Base-by-base conservation (phyloP, 1,140 invertebrate species). In the Drosophila pectinifera region DNA sequence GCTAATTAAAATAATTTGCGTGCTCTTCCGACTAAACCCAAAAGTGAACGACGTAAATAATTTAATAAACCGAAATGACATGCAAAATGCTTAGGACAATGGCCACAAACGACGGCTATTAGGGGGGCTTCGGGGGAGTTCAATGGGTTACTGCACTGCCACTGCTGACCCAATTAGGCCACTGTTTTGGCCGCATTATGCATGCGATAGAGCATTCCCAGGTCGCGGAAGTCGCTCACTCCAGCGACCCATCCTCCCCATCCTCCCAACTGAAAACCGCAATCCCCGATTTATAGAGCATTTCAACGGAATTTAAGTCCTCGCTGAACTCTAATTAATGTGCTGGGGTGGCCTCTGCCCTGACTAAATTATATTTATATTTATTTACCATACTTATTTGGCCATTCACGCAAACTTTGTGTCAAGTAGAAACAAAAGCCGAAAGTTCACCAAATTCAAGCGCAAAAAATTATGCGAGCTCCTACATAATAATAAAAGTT, bases 21-120 rank as follows among this genome's bases (percentile, higher is more conserved):
- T 57, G 34, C 43, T 22, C 53, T 45, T 36, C 42, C 42, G 51
- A 75, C 70, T 63, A 80, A 63, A 58, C 57, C 51, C 28, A 43
- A 67, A 46, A 63, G 59, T 56, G 58, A 54, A 58, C 56, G 43
- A 69, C 67, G 46, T 77, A 73, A 89, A 89, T 88, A 89, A 88
- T 88, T 88, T 77, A 88, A 88, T 88, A 89, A 88, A 88, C 84
- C 76, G 68, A 83, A 72, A 80, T 89, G 62, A 64, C 63, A 78
- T 70, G 73, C 62, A 79, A 75, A 85, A 73, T 68, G 63, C 48
- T 58, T 41, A 57, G 46, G 39, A 61, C 56, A 72, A 70, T 43
- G 64, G 77, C 39, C 58, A 18, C 41, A 63, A 64, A 49, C 39
- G 36, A 51, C 56, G 39, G 63, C 53, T 48, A 55, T 56, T 46